phyloP scores from a whole-genome alignment of 2,888 invertebrate genomes.

The Sphinx pinastri region DNA sequence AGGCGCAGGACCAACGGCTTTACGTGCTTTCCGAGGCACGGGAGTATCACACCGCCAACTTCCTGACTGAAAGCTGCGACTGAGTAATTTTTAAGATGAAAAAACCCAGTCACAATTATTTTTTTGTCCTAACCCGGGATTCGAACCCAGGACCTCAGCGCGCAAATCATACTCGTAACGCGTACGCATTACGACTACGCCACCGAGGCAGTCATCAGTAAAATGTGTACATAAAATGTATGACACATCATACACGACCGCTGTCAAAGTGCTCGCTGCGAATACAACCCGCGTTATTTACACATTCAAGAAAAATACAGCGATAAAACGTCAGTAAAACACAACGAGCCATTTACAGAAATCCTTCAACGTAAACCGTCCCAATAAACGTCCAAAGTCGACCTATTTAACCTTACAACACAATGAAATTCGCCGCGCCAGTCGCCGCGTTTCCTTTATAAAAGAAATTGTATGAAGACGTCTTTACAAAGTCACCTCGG shows the following conservation, averaged over 20 bases:
- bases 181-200: no score
- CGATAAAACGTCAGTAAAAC: conserved; percentile 11
- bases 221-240: no score
- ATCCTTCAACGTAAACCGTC: conserved; percentile 34
- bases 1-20: no score
- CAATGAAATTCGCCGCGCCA: conserved; percentile 36
- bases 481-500: conserved; percentile 36
- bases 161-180: no score
- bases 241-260: not conserved
- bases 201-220: no score
- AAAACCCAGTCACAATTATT: no score
- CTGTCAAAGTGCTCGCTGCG: not conserved
- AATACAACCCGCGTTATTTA: conserved; percentile 7
- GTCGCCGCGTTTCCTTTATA: conserved; percentile 35
- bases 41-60: no score
- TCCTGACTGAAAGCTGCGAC: no score
- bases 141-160: no score
- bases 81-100: no score
- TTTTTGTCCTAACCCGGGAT: no score
- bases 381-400: conserved; percentile 36
- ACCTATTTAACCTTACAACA: conserved; percentile 38
- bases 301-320: not conserved
- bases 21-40: no score
- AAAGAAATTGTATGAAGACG: conserved; percentile 40
- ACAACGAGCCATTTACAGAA: not conserved